Conservation (phyloP, 2,797 vertebrate genomes). For the Psittacula echo region DNA sequence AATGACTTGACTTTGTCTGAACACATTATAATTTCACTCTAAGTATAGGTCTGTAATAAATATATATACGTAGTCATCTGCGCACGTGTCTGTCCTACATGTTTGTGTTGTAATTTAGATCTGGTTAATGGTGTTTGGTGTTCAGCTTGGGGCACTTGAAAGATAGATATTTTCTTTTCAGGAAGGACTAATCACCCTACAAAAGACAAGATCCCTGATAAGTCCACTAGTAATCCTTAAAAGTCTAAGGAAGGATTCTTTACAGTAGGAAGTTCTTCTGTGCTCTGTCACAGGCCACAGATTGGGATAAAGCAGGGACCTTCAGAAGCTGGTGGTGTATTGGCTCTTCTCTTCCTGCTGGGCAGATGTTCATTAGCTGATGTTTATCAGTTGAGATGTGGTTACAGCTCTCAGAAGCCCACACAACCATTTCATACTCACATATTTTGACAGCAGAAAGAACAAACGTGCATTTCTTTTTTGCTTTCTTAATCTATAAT, state of each 20-base stretch:
- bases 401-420: background rate
- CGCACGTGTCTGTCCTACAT: accelerated
- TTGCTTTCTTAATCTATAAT: background rate
- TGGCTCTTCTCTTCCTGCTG: background rate
- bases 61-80: background rate
- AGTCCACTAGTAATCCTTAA: background rate
- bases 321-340: background rate
- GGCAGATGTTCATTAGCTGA: background rate
- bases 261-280: background rate
- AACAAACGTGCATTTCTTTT: background rate
- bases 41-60: background rate
- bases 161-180: background rate
- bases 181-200: background rate
- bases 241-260: background rate
- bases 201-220: background rate
- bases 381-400: background rate
- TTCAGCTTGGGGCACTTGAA: background rate
- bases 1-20: background rate
- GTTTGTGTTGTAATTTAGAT: background rate
- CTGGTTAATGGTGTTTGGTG: background rate
- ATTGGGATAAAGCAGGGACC: background rate
- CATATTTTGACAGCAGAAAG: background rate
- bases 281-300: background rate
- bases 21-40: background rate
- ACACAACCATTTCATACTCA: background rate